Evolutionary conservation across 2,888 invertebrate species (phyloP).

Genomic region (Synanthedon andrenaeformis): DNA sequence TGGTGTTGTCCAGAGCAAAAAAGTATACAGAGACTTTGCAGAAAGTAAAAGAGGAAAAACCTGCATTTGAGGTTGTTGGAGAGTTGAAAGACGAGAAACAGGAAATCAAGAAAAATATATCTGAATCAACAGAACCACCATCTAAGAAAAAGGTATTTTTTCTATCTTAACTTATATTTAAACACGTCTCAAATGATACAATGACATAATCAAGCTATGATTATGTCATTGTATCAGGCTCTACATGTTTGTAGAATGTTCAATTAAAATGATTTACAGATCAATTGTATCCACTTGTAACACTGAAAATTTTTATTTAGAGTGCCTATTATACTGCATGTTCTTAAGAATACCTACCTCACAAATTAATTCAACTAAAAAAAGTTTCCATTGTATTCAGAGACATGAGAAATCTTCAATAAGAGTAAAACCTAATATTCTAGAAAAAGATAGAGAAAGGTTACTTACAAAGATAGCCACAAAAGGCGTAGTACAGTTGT

Average conservation of each 20-base stretch:
- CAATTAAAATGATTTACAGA: neutral
- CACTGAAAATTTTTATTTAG: neutral
- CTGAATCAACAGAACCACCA: constrained; percentile 28
- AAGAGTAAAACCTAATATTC: constrained; percentile 79
- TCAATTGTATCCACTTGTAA: neutral
- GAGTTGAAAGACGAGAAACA: constrained; percentile 59
- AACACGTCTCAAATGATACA: neutral
- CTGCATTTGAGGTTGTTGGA: constrained; percentile 77
- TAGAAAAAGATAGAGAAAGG: constrained; percentile 83
- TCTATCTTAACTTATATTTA: constrained; percentile 8
- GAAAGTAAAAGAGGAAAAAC: constrained; percentile 51
- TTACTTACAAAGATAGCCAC: constrained; percentile 86
- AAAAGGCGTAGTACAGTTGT: constrained; percentile 92
- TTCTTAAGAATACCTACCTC: too few relatives aligned
- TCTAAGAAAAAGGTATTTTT: constrained; percentile 39
- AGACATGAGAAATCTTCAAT: constrained; percentile 74
- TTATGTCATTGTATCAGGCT: too few relatives aligned
- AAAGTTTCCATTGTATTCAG: constrained; percentile 33
- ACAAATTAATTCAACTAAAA: too few relatives aligned
- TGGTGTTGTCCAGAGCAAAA: constrained; percentile 85
- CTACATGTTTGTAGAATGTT: neutral
- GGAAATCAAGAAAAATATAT: constrained; percentile 34
- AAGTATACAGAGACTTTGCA: constrained; percentile 71
- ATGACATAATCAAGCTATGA: neutral
- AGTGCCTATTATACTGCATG: too few relatives aligned